Base-by-base conservation (phyloP, 2,113 vertebrate species). In the Silurus asotus region DNA sequence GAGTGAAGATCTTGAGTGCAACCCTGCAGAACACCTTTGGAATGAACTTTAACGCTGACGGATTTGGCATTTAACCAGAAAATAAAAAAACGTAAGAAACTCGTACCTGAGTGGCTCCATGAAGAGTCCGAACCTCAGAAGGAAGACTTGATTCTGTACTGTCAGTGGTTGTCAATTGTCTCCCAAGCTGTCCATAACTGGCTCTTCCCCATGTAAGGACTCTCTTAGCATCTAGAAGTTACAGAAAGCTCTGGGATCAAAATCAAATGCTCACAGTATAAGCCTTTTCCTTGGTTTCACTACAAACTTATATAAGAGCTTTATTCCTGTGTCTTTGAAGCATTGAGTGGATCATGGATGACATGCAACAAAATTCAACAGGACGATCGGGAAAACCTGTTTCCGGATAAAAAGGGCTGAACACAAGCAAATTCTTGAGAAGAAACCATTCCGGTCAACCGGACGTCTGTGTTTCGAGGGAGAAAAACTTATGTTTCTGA, bases 161-260 rank as follows among this genome's bases (percentile, higher is more conserved):
- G 61, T 93, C 80, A 0, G 61, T 85, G 88, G 80, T 65, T 19
- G 87, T 89, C 4, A 11, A 0, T 0, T 14, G 90, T 84, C 91
- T 94, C 78, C 98, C 97, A 65, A 99, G 95, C 81, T 99, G 97
- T 84, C 97, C 96, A 0, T 98, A 99, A 94, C 95, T 93, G 0
- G 91, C 93, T 94, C 97, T 96, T 83, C 98, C 97, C 98, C 98
- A 99, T 11, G 97, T 96, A 88, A 96, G 97, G 69, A 98, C 93
- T 88, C 93, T 95, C 37, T 96, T 95, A 56, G 93, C 95, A 91
- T 96, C 98, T 99, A 90, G 92, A 95, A 96, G 72, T 90, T 7
- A 92, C 90, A 89, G 15, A 88, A 20, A 75, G 8, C 2, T 8
- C 4, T 23, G 70, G 70, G 45, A 58, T 78, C 2, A 17, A 37